These are phyloP conservation scores for Pseudorhombus dupliciocellatus DNA, from an alignment of 2,113 vertebrate genomes.

Conservation along the genomic window DNA sequence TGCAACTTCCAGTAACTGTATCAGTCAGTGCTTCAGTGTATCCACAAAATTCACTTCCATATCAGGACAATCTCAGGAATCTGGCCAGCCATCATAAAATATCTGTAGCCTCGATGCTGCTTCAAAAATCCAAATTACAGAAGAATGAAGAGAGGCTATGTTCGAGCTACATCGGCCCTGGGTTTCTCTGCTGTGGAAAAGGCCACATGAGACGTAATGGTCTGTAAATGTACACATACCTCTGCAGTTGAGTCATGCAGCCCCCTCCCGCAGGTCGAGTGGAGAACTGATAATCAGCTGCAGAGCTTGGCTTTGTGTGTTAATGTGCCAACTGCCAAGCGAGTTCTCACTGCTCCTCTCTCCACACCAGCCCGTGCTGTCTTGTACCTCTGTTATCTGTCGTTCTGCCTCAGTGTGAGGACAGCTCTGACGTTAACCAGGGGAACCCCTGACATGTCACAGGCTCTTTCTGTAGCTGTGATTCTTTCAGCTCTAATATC, in stretches of 20 bases:
- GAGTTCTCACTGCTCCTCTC: slow-evolving; percentile 36
- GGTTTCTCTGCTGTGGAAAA: slow-evolving; percentile 41
- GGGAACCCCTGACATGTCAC: slow-evolving; percentile 7
- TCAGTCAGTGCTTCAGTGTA: slow-evolving; percentile 28
- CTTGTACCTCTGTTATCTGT: slow-evolving; percentile 18
- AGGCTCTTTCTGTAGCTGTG: neutral
- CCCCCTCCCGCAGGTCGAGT: slow-evolving; percentile 44
- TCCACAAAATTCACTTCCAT: slow-evolving; percentile 62
- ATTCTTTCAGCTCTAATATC: slow-evolving; percentile 9
- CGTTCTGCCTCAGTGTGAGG: slow-evolving; percentile 26
- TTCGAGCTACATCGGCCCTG: slow-evolving; percentile 57
- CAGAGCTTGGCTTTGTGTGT: slow-evolving; percentile 50
- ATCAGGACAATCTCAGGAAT: slow-evolving; percentile 68
- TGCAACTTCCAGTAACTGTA: slow-evolving; percentile 17
- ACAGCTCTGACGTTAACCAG: slow-evolving; percentile 42
- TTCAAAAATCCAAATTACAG: slow-evolving; percentile 54
- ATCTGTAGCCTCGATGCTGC: slow-evolving; percentile 7
- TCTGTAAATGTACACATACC: slow-evolving; percentile 76
- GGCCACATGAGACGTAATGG: slow-evolving; percentile 62
- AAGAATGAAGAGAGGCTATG: slow-evolving; percentile 61
- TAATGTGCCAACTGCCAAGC: slow-evolving; percentile 60
- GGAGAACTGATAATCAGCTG: slow-evolving; percentile 64
- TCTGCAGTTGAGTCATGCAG: slow-evolving; percentile 69
- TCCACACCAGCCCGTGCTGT: slow-evolving; percentile 25
- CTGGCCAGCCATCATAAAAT: slow-evolving; percentile 57